Conservation (phyloP, 2,888 invertebrate genomes). For the Oxyteleia sp. region DNA sequence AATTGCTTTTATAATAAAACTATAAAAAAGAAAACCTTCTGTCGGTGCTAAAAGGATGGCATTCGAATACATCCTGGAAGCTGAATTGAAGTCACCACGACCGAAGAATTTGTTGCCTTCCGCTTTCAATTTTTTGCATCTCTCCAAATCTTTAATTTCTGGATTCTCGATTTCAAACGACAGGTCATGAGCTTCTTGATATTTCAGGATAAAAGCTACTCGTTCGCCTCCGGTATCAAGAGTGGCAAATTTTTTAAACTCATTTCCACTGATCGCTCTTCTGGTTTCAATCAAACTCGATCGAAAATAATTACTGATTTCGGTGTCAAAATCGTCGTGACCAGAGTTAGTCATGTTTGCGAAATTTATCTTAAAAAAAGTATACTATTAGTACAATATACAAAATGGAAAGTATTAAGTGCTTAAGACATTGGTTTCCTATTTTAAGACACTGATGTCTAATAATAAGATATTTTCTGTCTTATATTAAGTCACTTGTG, state of each 20-base stretch:
- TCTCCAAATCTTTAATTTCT: slow-evolving; percentile 89
- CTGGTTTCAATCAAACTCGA: slow-evolving; percentile 87
- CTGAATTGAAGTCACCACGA: slow-evolving; percentile 91
- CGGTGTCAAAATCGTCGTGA: slow-evolving; percentile 75
- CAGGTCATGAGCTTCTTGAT: slow-evolving; percentile 88
- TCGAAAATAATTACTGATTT: slow-evolving; percentile 82
- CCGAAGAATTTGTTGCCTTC: slow-evolving; percentile 92
- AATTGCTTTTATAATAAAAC: too few relatives aligned
- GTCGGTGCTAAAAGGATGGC: slow-evolving; percentile 91
- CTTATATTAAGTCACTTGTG: too few relatives aligned
- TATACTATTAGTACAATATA: not conserved
- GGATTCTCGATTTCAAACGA: slow-evolving; percentile 88
- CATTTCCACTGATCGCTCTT: slow-evolving; percentile 89
- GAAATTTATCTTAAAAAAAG: slow-evolving; percentile 5
- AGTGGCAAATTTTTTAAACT: slow-evolving; percentile 90
- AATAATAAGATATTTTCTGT: too few relatives aligned
- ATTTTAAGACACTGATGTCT: too few relatives aligned
- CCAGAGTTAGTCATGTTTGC: slow-evolving; percentile 65
- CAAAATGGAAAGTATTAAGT: too few relatives aligned
- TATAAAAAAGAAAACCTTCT: slow-evolving; percentile 88
- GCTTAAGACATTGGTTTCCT: too few relatives aligned
- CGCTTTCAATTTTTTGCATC: slow-evolving; percentile 91
- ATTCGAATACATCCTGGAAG: slow-evolving; percentile 91
- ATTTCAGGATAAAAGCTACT: slow-evolving; percentile 89
- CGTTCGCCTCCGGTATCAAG: slow-evolving; percentile 91